Evolutionary conservation across 1,140 invertebrate species (phyloP).

Genomic region (Calliphora vicina): DNA sequence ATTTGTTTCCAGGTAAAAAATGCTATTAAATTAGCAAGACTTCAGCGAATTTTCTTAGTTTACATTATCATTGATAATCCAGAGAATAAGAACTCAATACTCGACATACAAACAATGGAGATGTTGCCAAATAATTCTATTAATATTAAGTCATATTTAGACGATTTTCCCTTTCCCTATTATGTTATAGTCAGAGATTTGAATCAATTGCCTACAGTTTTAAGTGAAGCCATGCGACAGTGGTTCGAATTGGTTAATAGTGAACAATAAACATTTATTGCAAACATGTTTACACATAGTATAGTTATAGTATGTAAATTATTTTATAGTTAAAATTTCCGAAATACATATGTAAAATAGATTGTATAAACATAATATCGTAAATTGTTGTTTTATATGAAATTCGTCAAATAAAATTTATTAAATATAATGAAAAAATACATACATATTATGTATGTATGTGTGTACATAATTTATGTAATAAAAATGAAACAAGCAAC

Average conservation of each 20-base stretch:
- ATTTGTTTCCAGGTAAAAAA: constrained; percentile 60
- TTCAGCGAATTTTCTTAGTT: constrained; percentile 88
- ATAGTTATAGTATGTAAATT: not conserved
- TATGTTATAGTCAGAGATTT: constrained; percentile 94
- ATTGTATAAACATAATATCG: not conserved
- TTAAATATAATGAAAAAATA: no score
- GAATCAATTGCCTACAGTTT: constrained; percentile 82
- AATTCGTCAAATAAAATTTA: no score
- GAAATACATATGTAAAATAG: not conserved
- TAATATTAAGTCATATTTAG: constrained; percentile 77
- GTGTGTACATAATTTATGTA: no score
- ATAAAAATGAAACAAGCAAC: no score
- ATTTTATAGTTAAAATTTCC: not conserved
- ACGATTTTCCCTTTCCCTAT: constrained; percentile 98
- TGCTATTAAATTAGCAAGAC: constrained; percentile 81
- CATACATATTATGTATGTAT: no score
- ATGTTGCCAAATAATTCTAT: constrained; percentile 73
- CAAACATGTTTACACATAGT: not conserved
- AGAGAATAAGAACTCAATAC: constrained; percentile 88
- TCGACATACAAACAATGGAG: constrained; percentile 84
- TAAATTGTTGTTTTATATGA: no score
- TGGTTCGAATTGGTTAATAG: constrained; percentile 92
- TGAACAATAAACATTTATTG: constrained; percentile 45
- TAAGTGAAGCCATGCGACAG: constrained; percentile 95
- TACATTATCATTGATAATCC: constrained; percentile 97